Conservation (phyloP, 2,797 vertebrate species). For the Luscinia luscinia region DNA sequence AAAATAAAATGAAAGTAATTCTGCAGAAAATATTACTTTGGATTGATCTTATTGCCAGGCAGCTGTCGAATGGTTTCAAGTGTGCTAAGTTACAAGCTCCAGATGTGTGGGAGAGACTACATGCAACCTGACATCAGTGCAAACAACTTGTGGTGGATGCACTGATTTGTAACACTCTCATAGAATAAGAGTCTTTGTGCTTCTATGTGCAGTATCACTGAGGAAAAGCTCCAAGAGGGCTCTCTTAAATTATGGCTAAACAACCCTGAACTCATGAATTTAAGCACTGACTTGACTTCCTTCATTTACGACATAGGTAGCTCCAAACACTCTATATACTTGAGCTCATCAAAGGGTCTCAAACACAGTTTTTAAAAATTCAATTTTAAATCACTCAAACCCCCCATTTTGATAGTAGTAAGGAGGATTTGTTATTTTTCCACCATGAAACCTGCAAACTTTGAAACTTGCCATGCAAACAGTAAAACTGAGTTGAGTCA, state of each 20-base stretch:
- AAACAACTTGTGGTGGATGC: not conserved
- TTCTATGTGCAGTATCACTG: not conserved
- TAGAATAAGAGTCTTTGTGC: not conserved
- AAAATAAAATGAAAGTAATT: not conserved
- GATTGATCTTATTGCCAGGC: not conserved
- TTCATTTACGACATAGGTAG: not conserved
- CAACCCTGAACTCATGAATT: not conserved
- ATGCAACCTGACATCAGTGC: not conserved
- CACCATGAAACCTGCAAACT: not conserved
- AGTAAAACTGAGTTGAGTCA: fast-evolving
- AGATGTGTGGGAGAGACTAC: not conserved
- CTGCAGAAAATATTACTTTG: not conserved
- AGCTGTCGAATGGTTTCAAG: not conserved
- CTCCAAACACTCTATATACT: not conserved
- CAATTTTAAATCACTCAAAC: not conserved
- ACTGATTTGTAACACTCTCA: not conserved
- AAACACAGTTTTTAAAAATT: fast-evolving
- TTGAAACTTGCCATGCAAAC: not conserved
- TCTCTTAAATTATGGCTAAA: not conserved
- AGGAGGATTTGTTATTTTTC: not conserved
- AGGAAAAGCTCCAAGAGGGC: not conserved
- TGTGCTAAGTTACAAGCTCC: not conserved
- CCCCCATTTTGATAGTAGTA: not conserved
- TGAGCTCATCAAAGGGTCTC: not conserved
- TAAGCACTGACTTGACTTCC: not conserved